Percentiles rank a stretch among this genome's conserved stretches.
These are phyloP conservation scores for Electrona antarctica DNA, from an alignment of 2,113 vertebrate species.

Conservation along the genomic window DNA sequence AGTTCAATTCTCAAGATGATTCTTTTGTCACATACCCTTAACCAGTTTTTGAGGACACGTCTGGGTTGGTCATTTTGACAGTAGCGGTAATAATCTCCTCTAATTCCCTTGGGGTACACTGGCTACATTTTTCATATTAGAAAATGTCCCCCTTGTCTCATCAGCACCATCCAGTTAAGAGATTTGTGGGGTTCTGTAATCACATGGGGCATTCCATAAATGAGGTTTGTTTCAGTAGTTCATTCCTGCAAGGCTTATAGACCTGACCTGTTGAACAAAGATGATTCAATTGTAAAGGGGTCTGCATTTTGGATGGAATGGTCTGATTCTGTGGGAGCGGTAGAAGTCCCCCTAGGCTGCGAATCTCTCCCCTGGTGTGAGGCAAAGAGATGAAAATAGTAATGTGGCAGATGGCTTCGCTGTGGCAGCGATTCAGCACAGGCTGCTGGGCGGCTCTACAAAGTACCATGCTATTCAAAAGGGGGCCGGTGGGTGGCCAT, in stretches of 20 bases:
- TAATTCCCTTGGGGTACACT: slow-evolving; percentile 42
- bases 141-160: slow-evolving; percentile 24
- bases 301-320: too few relatives aligned
- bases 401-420: slow-evolving; percentile 70
- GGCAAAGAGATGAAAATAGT: slow-evolving; percentile 64
- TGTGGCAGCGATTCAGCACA: slow-evolving; percentile 55
- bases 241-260: slow-evolving; percentile 26
- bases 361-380: slow-evolving; percentile 42
- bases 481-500: slow-evolving; percentile 45
- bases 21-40: slow-evolving; percentile 29
- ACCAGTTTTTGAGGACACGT: slow-evolving; percentile 35
- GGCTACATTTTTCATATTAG: slow-evolving; percentile 45
- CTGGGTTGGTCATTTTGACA: slow-evolving; percentile 54
- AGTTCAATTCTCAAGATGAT: slow-evolving; percentile 53
- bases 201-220: slow-evolving; percentile 30
- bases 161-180: slow-evolving; percentile 32
- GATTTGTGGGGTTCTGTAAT: slow-evolving; percentile 27
- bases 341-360: slow-evolving; percentile 33
- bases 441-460: slow-evolving; percentile 56
- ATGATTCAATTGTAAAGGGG: not conserved
- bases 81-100: slow-evolving; percentile 52
- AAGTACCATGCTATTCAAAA: slow-evolving; percentile 52
- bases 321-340: slow-evolving; percentile 38
- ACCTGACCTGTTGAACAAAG: slow-evolving; percentile 59
- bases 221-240: slow-evolving; percentile 37